A percentile compares a stretch with the other conserved stretches of the same genome.
Evolutionary conservation across 53 echinoderm and acorn worm genomes (phyloP).

Genomic region (Holothuria scabra): DNA sequence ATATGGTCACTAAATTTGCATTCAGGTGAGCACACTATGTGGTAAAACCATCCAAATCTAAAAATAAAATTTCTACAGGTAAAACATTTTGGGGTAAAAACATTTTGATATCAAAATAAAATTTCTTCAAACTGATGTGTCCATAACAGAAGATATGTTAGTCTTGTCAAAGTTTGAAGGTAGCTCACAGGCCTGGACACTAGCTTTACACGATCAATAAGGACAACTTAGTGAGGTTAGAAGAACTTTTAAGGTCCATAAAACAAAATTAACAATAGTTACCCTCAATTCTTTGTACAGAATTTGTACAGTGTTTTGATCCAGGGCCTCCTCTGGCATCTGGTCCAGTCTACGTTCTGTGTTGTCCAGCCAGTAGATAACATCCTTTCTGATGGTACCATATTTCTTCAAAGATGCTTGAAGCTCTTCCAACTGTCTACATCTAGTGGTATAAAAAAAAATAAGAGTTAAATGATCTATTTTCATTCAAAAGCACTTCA

Average conservation of each 20-base stretch:
- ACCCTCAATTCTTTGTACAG: slow-evolving; percentile 92
- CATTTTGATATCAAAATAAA: too few species aligned
- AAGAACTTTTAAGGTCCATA: neutral
- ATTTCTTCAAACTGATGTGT: too few species aligned
- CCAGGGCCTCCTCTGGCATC: slow-evolving; percentile 78
- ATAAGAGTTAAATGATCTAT: neutral
- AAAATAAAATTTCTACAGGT: too few species aligned
- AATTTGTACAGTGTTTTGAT: slow-evolving; percentile 87
- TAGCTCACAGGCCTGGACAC: too few species aligned
- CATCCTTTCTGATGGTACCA: slow-evolving; percentile 81
- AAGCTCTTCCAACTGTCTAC: slow-evolving; percentile 80
- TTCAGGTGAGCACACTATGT: too few species aligned
- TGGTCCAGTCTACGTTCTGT: slow-evolving; percentile 79
- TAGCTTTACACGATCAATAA: too few species aligned
- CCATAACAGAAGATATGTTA: too few species aligned
- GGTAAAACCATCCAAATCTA: too few species aligned
- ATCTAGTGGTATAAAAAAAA: neutral
- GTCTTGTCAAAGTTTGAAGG: too few species aligned
- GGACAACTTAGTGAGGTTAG: too few species aligned
- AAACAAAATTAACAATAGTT: neutral
- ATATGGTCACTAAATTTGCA: too few species aligned
- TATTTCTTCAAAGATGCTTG: slow-evolving; percentile 77
- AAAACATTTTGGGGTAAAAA: too few species aligned
- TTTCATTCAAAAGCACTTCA: neutral
- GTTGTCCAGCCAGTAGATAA: slow-evolving; percentile 89